Evolutionary conservation across 2,797 vertebrate genomes (phyloP).

Genomic region (Myotis vivesi): DNA sequence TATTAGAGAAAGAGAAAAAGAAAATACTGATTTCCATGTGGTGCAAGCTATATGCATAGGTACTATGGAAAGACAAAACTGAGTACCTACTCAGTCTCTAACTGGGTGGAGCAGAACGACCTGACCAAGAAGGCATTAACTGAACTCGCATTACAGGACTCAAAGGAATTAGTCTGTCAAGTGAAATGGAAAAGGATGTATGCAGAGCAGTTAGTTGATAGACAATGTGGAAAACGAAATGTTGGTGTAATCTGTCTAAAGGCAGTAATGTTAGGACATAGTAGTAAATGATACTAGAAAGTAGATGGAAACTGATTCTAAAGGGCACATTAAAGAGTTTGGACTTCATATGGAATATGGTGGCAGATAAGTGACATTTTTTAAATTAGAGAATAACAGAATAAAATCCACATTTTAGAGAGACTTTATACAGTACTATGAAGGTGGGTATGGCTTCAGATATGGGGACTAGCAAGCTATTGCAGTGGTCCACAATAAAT

Average conservation of each 20-base stretch:
- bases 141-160: neutral
- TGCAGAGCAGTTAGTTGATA: neutral
- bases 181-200: neutral
- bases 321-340: neutral
- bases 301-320: neutral
- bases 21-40: neutral
- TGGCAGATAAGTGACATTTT: neutral
- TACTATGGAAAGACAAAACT: neutral
- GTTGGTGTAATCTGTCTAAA: neutral
- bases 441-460: neutral
- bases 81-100: neutral
- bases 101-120: neutral
- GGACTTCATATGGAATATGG: neutral
- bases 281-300: neutral
- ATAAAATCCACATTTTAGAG: neutral
- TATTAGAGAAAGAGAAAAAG: neutral
- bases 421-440: neutral
- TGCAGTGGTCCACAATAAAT: neutral
- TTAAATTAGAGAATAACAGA: neutral
- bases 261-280: neutral
- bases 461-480: accelerated
- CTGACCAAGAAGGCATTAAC: neutral
- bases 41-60: neutral
- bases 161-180: neutral
- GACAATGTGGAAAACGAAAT: neutral